Evolutionary conservation across 2,113 vertebrate species (phyloP).

Genomic region (Piaya cayana): DNA sequence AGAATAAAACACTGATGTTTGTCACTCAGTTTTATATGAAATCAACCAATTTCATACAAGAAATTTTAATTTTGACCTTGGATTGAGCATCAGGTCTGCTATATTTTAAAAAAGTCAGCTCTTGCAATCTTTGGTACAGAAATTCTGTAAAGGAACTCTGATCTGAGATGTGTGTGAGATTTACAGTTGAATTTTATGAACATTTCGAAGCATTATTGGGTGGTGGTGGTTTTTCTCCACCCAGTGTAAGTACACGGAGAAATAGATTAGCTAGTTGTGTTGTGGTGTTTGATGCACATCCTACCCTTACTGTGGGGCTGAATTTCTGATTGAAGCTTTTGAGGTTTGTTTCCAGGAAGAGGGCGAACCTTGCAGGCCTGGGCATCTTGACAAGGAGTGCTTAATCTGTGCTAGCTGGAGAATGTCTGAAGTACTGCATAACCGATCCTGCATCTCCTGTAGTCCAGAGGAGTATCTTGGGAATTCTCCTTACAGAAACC

Average conservation of each 20-base stretch:
- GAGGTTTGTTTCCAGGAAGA: neutral
- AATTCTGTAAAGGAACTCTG: neutral
- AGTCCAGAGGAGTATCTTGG: neutral
- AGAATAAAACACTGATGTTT: neutral
- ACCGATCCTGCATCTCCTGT: neutral
- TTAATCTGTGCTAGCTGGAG: neutral
- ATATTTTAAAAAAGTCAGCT: neutral
- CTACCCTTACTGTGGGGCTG: neutral
- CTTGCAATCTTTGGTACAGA: neutral
- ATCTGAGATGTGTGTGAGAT: neutral
- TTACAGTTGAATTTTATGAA: neutral
- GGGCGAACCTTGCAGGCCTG: neutral
- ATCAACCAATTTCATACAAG: neutral
- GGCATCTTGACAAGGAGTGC: neutral
- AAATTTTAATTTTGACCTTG: neutral
- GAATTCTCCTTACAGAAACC: neutral
- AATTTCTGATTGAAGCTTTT: neutral
- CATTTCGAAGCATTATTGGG: neutral
- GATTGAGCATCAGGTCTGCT: neutral
- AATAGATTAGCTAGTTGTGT: neutral
- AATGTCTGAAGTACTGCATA: neutral
- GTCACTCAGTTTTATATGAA: neutral
- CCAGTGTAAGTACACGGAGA: neutral
- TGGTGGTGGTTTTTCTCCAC: neutral
- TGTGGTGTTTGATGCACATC: neutral